These are phyloP conservation scores for Mesorhabditis spiculigera DNA, from an alignment of 2,888 invertebrate species.

Conservation along the genomic window DNA sequence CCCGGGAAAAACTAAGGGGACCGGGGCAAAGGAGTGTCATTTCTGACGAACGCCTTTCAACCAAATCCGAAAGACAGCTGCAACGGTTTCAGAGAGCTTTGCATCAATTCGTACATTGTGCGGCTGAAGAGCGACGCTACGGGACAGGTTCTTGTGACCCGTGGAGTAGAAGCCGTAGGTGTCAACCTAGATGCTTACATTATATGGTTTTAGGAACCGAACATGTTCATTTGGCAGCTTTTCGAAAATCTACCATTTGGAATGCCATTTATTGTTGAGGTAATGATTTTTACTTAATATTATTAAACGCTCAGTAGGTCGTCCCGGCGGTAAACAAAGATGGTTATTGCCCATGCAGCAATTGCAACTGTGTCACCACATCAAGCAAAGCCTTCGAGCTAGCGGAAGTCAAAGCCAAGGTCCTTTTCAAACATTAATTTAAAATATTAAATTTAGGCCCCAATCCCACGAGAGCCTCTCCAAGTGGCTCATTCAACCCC, in stretches of 20 bases:
- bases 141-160: neutral
- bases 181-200: too few species aligned
- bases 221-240: neutral
- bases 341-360: neutral
- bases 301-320: neutral
- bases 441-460: neutral
- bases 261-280: neutral
- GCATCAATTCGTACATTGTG: neutral
- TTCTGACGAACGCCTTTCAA: too few species aligned
- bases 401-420: too few species aligned
- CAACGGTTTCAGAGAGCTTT: neutral
- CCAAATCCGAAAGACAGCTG: too few species aligned
- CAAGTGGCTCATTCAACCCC: neutral
- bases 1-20: too few species aligned
- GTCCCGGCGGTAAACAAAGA: neutral
- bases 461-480: neutral
- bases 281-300: neutral
- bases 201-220: neutral
- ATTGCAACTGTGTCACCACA: slow-evolving; percentile 2
- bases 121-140: neutral
- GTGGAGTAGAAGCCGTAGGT: too few species aligned
- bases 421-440: too few species aligned
- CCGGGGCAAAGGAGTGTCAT: too few species aligned
- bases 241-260: neutral
- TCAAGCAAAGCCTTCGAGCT: neutral